Evolutionary conservation across 2,888 invertebrate genomes (phyloP), one percentile per base, ranked within the genome.

Genomic region (Pollenia labialis): DNA sequence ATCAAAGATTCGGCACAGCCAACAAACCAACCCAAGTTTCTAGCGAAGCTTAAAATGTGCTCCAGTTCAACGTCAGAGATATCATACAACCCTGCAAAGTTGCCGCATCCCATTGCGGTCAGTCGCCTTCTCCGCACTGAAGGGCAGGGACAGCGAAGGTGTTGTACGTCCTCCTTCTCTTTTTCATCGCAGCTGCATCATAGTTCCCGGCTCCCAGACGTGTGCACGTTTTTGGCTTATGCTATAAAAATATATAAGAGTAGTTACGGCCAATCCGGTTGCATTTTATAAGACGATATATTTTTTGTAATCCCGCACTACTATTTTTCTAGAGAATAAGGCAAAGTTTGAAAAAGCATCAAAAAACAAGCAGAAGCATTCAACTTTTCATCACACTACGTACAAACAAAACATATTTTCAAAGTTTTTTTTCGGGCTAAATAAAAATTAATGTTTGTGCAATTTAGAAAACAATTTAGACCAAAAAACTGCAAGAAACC

Each of bases 401-500:
- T 50, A 58, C 32, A 54, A 42, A 71, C 62, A 80, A 71, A 62
- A 18, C 48, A n/a, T 56, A 56, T 23, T 46, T 74, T 50, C 11
- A 16, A 40, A 50, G 68, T 81, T 69, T 44, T 64, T 68, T 40
- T 54, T 50, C 14, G 56, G 54, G 56, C 58, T 60, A 40, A 14
- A 81, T 81, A 72, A 58, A 81, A 83, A 86, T 81, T 86, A 86
- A 83, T 86, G 86, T 76, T 72, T 58, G 50, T 64, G 86, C 71
- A 86, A 86, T 86, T 86, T 83, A 76, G 76, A 72, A 86, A 87
- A 83, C 83, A 83, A 81, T 83, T 87, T 83, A 64, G 71, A 83
- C 71, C 42, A 66, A 54, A 50, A 56, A 69, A 77, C 77, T 32
- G 40, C 23, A 42, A 75, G 42, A 32, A 64, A 54, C 62, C 44